These are phyloP conservation scores for Cyprinodon variegatus DNA, from an alignment of 2,113 vertebrate species.

Conservation along the genomic window DNA sequence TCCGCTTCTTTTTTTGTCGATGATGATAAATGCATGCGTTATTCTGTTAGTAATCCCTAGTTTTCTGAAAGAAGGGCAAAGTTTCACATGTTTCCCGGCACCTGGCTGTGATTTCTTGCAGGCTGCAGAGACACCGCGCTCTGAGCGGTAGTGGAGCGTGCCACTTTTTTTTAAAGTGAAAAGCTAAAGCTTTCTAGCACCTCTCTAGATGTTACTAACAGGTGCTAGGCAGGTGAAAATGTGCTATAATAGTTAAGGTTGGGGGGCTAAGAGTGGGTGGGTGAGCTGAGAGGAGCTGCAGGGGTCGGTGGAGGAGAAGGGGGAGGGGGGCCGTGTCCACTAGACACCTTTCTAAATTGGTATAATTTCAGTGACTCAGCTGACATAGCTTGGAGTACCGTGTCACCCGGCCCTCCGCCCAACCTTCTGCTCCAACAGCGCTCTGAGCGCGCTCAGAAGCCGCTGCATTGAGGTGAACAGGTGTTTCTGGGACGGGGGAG, in stretches of 20 bases:
- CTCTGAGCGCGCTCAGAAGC: constrained; percentile 48
- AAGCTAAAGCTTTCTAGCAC: background rate
- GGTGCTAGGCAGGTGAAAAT: constrained; percentile 8
- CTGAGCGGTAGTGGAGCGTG: background rate
- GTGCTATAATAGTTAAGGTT: constrained; percentile 30
- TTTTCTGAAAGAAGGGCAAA: background rate
- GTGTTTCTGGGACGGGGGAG: constrained; percentile 59
- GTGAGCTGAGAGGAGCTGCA: constrained; percentile 35
- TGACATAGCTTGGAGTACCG: constrained; percentile 76
- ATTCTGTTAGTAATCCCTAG: background rate
- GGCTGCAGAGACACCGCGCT: background rate
- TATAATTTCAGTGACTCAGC: constrained; percentile 85
- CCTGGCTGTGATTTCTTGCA: constrained; percentile 41
- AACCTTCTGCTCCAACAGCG: background rate
- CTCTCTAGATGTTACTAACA: constrained; percentile 5
- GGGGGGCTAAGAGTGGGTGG: constrained; percentile 18
- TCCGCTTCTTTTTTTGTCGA: background rate
- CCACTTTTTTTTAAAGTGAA: background rate
- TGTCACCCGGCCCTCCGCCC: constrained; percentile 62
- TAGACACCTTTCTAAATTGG: constrained; percentile 83
- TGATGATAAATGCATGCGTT: background rate
- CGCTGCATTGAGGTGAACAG: constrained; percentile 70
- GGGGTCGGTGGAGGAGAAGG: constrained; percentile 5
- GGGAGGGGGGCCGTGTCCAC: constrained; percentile 63
- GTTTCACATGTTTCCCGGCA: constrained; percentile 42